phyloP scores from a whole-genome alignment of 2,888 invertebrate species.

The Ochropleura plecta region DNA sequence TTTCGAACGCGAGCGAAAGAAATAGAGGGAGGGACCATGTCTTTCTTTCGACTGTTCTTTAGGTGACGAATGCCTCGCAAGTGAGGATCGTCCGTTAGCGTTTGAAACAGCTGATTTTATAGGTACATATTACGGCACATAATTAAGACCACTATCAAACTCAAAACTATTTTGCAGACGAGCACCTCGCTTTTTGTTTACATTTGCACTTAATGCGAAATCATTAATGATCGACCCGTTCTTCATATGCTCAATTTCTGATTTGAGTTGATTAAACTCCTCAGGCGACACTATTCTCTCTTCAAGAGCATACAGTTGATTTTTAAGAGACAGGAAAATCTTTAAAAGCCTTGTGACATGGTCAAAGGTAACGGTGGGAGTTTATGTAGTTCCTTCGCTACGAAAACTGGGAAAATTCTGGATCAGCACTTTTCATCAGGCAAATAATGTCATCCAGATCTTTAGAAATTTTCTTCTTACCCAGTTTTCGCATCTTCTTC shows the following conservation, averaged over 20 bases:
- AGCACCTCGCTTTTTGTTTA: slow-evolving; percentile 5
- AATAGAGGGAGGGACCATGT: no score
- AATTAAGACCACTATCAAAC: slow-evolving; percentile 9
- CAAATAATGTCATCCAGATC: not conserved
- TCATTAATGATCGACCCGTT: not conserved
- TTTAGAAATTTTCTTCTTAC: not conserved
- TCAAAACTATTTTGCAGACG: not conserved
- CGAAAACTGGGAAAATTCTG: slow-evolving; percentile 3
- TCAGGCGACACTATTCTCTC: not conserved
- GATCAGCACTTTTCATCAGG: slow-evolving; percentile 12
- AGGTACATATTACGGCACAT: not conserved
- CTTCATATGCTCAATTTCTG: slow-evolving; percentile 5
- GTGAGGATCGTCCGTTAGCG: not conserved
- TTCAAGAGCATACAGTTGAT: not conserved
- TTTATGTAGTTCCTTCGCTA: slow-evolving; percentile 5
- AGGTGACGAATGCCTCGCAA: not conserved
- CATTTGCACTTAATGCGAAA: not conserved
- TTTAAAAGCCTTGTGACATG: not conserved
- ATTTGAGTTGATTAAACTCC: slow-evolving; percentile 1
- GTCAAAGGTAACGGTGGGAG: slow-evolving; percentile 1
- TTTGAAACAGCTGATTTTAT: slow-evolving; percentile 4
- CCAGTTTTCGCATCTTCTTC: not conserved
- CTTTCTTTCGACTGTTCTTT: no score
- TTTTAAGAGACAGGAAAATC: not conserved
- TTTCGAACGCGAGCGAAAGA: no score